A percentile compares a stretch with the other conserved stretches of the same genome.
phyloP scores from a whole-genome alignment of 2,113 vertebrate genomes.

The Eptesicus fuscus region DNA sequence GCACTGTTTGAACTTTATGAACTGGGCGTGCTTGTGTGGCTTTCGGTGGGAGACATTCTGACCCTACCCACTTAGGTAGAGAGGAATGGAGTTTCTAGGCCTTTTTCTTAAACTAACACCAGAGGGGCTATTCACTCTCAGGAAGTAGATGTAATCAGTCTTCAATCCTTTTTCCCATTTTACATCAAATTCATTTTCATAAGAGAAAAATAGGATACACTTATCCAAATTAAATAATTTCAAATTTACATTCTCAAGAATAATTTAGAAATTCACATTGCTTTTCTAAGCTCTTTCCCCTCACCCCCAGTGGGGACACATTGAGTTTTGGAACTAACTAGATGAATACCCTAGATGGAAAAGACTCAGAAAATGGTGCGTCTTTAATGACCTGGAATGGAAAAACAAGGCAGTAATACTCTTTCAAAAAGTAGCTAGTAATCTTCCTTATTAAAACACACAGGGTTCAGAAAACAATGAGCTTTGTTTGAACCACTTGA shows the following conservation, averaged over 20 bases:
- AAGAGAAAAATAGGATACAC: background rate
- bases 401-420: background rate
- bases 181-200: background rate
- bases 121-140: background rate
- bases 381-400: background rate
- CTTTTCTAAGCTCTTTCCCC: background rate
- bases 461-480: background rate
- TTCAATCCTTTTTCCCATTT: background rate
- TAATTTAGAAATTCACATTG: constrained; percentile 9
- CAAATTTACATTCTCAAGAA: background rate
- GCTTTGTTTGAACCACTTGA: background rate
- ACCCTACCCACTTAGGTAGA: background rate
- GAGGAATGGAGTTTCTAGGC: background rate
- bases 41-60: background rate
- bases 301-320: background rate
- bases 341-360: background rate
- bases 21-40: background rate
- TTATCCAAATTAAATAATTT: background rate
- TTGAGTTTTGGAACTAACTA: background rate
- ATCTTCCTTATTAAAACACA: background rate
- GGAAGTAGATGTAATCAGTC: background rate
- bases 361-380: background rate
- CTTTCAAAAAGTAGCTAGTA: background rate
- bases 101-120: background rate
- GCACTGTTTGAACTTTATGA: background rate